Conservation (phyloP, 92 coral and sea anemone species). For the Phenganax subtilis region DNA sequence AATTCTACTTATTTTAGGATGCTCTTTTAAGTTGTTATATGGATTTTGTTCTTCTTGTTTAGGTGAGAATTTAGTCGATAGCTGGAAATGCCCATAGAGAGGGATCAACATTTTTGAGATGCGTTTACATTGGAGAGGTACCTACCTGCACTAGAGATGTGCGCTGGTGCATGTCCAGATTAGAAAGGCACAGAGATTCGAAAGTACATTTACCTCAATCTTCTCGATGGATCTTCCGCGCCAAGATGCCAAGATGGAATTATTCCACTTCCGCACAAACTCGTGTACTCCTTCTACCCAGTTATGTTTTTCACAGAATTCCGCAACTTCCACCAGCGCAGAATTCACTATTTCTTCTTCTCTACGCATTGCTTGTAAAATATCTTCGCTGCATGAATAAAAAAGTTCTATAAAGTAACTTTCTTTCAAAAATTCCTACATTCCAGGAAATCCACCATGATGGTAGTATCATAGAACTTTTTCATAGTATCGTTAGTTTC, state of each 20-base stretch:
- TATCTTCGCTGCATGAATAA: constrained; percentile 59
- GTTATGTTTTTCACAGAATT: constrained; percentile 71
- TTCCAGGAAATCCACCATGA: background rate
- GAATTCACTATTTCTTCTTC: constrained; percentile 58
- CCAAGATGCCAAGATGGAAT: constrained; percentile 57
- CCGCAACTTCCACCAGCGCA: constrained; percentile 68
- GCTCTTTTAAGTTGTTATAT: no score
- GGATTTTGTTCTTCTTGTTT: no score
- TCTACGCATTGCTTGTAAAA: constrained; percentile 53
- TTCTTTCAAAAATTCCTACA: background rate
- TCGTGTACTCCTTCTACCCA: constrained; percentile 79
- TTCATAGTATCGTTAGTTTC: no score
- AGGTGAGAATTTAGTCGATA: no score
- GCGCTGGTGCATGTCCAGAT: background rate
- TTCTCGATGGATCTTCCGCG: constrained; percentile 67
- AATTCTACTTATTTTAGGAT: no score
- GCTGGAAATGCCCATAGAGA: no score
- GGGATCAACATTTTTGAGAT: no score
- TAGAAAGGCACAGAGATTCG: no score
- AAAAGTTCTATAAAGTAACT: background rate
- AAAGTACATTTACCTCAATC: constrained; percentile 62
- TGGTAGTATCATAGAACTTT: no score
- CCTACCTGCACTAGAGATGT: no score
- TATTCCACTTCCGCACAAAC: constrained; percentile 78
- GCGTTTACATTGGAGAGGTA: no score